Conservation (phyloP, 1,140 invertebrate species). For the Stratiolaelaps scimitus region DNA sequence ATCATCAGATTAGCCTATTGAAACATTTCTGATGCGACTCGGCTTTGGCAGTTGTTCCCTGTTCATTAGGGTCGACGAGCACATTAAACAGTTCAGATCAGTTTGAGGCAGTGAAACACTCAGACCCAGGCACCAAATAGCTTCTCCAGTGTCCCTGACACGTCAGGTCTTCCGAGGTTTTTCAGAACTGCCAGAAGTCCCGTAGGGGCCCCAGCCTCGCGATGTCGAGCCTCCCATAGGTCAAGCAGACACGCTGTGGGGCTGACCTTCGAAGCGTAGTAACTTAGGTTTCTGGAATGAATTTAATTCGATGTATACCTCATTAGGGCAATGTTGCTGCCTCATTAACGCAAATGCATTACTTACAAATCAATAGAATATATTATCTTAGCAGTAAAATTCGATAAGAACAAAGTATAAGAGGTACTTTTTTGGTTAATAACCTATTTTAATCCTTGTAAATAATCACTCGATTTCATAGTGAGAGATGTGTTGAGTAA, state of each 20-base stretch:
- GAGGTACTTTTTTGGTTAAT: background rate
- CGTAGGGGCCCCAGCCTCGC: conserved; percentile 70
- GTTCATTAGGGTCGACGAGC: too few species aligned
- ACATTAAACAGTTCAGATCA: too few species aligned
- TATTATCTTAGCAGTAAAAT: background rate
- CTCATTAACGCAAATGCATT: background rate
- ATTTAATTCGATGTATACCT: background rate
- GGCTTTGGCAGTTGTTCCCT: too few species aligned
- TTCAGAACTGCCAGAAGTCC: conserved; percentile 73
- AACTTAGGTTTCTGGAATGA: conserved; percentile 67
- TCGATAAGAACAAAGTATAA: background rate
- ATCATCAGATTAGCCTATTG: too few species aligned
- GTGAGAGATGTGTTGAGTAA: background rate
- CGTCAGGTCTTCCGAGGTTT: conserved; percentile 84
- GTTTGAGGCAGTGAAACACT: conserved; percentile 31
- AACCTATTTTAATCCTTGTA: background rate
- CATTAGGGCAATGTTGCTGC: background rate
- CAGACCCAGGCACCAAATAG: conserved; percentile 63
- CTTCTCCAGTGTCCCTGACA: conserved; percentile 70
- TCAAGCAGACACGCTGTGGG: conserved; percentile 89
- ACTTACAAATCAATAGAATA: background rate
- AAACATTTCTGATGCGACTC: too few species aligned
- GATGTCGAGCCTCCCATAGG: conserved; percentile 82
- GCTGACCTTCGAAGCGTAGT: conserved; percentile 85
- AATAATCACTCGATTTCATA: background rate